Conservation (phyloP, 2,888 invertebrate genomes). For the Pemphredon lugubris region DNA sequence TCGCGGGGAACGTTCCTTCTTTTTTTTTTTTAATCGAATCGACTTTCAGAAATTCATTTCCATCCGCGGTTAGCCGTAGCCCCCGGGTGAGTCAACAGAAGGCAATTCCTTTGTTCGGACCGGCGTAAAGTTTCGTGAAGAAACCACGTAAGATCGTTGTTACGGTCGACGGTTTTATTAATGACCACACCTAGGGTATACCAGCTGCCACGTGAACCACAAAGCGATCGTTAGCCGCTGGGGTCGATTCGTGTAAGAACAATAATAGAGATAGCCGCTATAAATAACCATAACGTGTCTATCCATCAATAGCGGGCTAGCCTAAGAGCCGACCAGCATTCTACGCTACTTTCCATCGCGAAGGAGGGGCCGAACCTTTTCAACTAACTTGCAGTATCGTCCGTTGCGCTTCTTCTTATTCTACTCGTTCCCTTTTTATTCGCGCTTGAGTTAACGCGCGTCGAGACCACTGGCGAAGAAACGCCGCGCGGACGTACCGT, state of each 20-base stretch:
- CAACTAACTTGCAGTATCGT: no score
- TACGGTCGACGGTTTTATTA: constrained; percentile 61
- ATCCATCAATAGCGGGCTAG: constrained; percentile 62
- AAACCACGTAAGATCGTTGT: constrained; percentile 39
- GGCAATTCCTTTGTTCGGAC: constrained; percentile 56
- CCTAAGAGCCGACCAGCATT: constrained; percentile 23
- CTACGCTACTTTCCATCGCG: constrained; percentile 29
- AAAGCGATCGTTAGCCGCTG: constrained; percentile 54
- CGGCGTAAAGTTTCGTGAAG: constrained; percentile 22
- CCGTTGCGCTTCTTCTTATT: no score
- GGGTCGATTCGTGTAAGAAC: constrained; percentile 56
- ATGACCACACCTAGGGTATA: constrained; percentile 63
- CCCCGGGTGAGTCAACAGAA: constrained; percentile 22
- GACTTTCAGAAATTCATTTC: not conserved
- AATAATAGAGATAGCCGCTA: constrained; percentile 70
- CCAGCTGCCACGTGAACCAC: constrained; percentile 57
- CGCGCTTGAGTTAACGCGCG: no score
- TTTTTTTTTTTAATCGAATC: not conserved
- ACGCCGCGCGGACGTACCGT: no score
- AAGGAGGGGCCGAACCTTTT: not conserved
- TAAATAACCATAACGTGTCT: constrained; percentile 70
- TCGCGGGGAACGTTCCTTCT: not conserved
- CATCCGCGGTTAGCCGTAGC: constrained; percentile 1
- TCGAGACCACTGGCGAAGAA: no score
- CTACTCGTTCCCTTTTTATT: no score